Evolutionary conservation across 2,888 invertebrate species (phyloP), one percentile per base, ranked within the genome.

Genomic region (Thereva unica): DNA sequence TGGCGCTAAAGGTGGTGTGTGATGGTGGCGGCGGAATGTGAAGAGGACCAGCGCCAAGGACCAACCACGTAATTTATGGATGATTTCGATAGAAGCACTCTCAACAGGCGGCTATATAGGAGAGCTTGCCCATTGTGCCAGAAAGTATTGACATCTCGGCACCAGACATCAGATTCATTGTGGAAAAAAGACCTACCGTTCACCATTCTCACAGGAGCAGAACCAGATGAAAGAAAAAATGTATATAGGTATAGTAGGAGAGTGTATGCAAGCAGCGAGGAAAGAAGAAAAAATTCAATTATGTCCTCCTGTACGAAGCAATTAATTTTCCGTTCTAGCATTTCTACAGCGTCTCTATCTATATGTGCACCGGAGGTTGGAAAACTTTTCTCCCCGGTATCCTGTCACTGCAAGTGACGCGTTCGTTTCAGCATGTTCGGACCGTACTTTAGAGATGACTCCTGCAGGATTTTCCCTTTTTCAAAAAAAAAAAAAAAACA

Each of bases 371-470:
- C 59, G 59, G 47, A 59, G 59, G 49, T 49, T 45, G 59, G 49
- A 59, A 59, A 49, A 49, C 49, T 59, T 49, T 59, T 59, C 49
- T 59, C 47, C 49, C 49, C 38, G 37, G 34, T 49, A 52, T 52
- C 59, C 63, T 63, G 63, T 63, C 63, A 52, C 42, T 63, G 63
- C 63, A 63, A 63, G 50, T 63, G 63, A 63, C 63, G 23, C 23
- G 42, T 63, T 23, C 63, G 49, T 59, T 59, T 59, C 49, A 59
- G 59, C 59, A 59, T 59, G 59, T 59, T 59, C 37, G 49, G 59
- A 47, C 49, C 59, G 37, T 35, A 47, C 59, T 35, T 34, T 59
- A 12, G 10, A 23, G 47, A 59, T 38, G 38, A 59, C 47, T 55
- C 23, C 59, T 59, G 59, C 40, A 59, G 59, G 38, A 59, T 59